A percentile compares a stretch with the other conserved stretches of the same genome.
phyloP scores from a whole-genome alignment of 1,140 invertebrate genomes.

The Caenorhabditis inopinata region DNA sequence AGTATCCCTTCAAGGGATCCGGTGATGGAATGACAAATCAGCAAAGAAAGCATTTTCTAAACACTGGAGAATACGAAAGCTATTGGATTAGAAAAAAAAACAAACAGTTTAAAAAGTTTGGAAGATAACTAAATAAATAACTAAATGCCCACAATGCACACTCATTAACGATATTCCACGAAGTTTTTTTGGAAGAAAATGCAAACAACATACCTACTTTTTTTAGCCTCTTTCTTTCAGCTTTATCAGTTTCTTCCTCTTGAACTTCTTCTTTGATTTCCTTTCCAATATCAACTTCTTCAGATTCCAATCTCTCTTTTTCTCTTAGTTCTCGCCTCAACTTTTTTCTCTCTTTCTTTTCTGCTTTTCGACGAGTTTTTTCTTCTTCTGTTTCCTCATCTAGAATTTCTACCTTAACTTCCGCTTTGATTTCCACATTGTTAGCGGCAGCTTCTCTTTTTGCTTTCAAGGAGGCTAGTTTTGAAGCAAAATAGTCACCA shows the following conservation, averaged over 20 bases:
- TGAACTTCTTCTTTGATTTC: neutral
- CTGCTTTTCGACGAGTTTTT: neutral
- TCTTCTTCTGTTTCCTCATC: slow-evolving; percentile 10
- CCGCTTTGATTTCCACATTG: neutral
- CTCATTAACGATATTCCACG: too few relatives aligned
- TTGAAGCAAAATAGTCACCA: slow-evolving; percentile 49
- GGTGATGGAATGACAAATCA: too few relatives aligned
- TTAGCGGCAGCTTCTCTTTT: slow-evolving; percentile 5
- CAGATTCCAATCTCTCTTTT: neutral
- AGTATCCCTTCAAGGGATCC: too few relatives aligned
- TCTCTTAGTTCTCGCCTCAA: slow-evolving; percentile 4
- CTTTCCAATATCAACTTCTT: neutral
- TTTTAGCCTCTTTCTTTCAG: slow-evolving; percentile 7
- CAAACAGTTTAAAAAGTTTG: too few relatives aligned
- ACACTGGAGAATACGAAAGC: too few relatives aligned
- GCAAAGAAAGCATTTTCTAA: too few relatives aligned
- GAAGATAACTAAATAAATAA: too few relatives aligned
- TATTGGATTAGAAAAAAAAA: too few relatives aligned
- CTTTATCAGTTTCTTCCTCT: slow-evolving; percentile 10
- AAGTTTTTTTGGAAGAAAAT: too few relatives aligned
- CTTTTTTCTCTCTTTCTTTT: slow-evolving; percentile 8
- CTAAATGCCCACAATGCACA: too few relatives aligned
- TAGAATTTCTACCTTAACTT: neutral
- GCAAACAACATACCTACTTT: neutral
- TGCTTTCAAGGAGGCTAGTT: slow-evolving; percentile 51